Conservation (phyloP, 1,140 invertebrate species). For the Dufourea novaeangliae region DNA sequence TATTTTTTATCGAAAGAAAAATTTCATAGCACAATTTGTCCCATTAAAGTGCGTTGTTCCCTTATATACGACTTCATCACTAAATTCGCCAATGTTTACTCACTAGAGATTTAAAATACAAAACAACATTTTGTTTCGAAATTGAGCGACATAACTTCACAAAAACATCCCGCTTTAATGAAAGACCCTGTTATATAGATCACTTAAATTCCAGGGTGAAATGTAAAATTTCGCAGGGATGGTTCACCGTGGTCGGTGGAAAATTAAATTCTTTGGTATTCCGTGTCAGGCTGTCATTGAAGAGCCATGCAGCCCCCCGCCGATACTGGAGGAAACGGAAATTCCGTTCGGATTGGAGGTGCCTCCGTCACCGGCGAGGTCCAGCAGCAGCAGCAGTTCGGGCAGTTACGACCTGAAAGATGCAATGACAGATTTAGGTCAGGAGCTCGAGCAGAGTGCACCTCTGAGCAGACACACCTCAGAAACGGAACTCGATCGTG, state of each 20-base stretch:
- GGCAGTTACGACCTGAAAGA: conserved; percentile 82
- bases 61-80: no score
- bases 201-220: no score
- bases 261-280: conserved; percentile 16
- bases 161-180: no score
- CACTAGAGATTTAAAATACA: no score
- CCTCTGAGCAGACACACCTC: conserved; percentile 66
- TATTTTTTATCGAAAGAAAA: no score
- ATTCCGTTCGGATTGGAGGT: conserved; percentile 66
- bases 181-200: no score
- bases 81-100: no score
- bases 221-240: background rate
- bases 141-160: no score
- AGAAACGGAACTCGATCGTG: conserved; percentile 73
- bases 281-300: conserved; percentile 74
- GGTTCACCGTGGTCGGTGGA: background rate
- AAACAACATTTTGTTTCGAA: no score
- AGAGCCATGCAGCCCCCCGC: conserved; percentile 74
- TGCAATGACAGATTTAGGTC: conserved; percentile 72
- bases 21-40: no score
- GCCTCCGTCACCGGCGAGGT: conserved; percentile 73
- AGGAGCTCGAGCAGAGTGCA: conserved; percentile 68
- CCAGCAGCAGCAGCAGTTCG: conserved; percentile 82
- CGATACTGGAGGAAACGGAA: conserved; percentile 76
- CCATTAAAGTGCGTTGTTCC: no score